Evolutionary conservation across 2,797 vertebrate species (phyloP).

Genomic region (Catharus ustulatus): DNA sequence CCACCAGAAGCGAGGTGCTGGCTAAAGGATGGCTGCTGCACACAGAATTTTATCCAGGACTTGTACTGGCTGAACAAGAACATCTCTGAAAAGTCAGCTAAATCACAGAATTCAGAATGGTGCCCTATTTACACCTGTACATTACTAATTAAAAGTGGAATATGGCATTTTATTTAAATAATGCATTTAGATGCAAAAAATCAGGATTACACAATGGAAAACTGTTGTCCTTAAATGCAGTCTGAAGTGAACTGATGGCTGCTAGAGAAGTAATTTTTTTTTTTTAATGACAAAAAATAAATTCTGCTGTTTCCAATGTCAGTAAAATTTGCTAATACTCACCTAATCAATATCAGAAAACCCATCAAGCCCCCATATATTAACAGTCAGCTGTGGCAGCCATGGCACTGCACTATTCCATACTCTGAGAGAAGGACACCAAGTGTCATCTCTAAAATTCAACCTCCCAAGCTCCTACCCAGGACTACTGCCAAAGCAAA

Average conservation of each 20-base stretch:
- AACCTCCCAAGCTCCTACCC: neutral
- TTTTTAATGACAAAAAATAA: neutral
- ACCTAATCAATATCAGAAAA: neutral
- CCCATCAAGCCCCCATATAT: rapidly evolving
- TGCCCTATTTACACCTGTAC: rapidly evolving
- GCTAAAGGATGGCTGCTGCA: neutral
- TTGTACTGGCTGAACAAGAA: neutral
- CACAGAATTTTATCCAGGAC: rapidly evolving
- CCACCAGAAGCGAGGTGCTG: neutral
- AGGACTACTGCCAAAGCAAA: neutral
- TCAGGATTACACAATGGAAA: neutral
- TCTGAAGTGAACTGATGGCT: neutral
- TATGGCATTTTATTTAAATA: neutral
- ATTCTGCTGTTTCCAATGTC: neutral
- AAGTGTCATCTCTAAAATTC: neutral
- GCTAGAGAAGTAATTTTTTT: neutral
- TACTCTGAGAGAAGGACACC: neutral
- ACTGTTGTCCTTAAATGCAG: neutral
- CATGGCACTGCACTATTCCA: neutral
- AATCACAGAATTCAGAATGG: neutral
- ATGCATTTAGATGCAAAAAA: neutral
- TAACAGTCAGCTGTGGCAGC: neutral
- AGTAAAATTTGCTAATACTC: neutral
- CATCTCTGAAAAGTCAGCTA: neutral
- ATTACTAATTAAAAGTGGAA: neutral